Evolutionary conservation across 1,140 invertebrate genomes (phyloP).

Genomic region (Protaetia brevitarsis): DNA sequence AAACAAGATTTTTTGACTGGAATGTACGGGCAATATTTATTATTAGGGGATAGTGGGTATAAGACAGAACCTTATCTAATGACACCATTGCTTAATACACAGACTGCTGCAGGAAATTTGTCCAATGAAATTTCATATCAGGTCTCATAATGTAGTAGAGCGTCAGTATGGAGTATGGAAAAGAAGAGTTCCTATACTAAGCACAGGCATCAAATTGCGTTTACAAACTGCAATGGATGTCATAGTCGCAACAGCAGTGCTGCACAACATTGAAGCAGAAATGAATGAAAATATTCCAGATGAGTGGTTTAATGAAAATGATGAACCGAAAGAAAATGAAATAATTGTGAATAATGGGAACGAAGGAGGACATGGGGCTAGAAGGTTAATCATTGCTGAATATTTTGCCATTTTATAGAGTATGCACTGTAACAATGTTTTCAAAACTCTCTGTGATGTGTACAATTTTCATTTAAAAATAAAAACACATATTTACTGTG

Average conservation of each 20-base stretch:
- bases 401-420: background rate
- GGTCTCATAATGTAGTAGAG: slow-evolving; percentile 45
- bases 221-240: slow-evolving; percentile 37
- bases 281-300: slow-evolving; percentile 26
- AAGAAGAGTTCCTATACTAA: slow-evolving; percentile 40
- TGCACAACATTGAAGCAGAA: slow-evolving; percentile 47
- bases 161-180: slow-evolving; percentile 44
- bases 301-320: background rate
- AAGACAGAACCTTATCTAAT: slow-evolving; percentile 4
- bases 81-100: slow-evolving; percentile 27
- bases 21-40: background rate
- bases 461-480: too few species aligned
- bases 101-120: slow-evolving; percentile 34
- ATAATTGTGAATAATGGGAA: background rate
- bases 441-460: too few species aligned
- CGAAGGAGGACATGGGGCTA: background rate
- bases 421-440: too few species aligned
- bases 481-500: too few species aligned
- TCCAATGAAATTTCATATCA: slow-evolving; percentile 45
- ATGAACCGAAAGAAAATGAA: background rate
- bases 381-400: background rate
- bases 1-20: background rate
- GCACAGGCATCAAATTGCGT: slow-evolving; percentile 36
- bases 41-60: slow-evolving; percentile 22
- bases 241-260: slow-evolving; percentile 46